These are phyloP conservation scores for Euwallacea fornicatus DNA, from an alignment of 1,140 invertebrate genomes.

Conservation along the genomic window DNA sequence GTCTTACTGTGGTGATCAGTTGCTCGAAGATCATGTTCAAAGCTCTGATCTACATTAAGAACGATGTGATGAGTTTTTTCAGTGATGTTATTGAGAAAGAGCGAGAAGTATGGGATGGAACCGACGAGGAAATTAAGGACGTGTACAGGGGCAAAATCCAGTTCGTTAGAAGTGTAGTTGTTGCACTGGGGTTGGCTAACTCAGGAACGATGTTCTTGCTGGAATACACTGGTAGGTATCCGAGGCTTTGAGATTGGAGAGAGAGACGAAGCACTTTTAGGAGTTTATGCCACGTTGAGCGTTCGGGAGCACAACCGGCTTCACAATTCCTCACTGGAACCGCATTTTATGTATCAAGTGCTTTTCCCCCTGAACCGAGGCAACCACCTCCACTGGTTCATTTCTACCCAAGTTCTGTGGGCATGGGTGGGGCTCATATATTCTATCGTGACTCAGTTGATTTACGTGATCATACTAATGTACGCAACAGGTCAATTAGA, in stretches of 20 bases:
- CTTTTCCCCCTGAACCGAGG: conserved; percentile 1
- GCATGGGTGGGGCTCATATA: not conserved
- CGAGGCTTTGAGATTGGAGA: not conserved
- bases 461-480: not conserved
- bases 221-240: conserved; percentile 1
- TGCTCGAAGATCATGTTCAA: not conserved
- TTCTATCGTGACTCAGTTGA: not conserved
- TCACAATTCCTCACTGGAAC: conserved; percentile 6
- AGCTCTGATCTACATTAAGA: conserved; percentile 8
- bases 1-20: conserved; percentile 18
- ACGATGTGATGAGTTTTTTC: conserved; percentile 7
- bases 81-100: conserved; percentile 11
- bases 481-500: conserved; percentile 3
- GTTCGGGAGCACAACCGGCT: not conserved
- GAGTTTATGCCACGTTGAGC: not conserved
- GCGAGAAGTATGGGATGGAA: conserved; percentile 4
- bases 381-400: not conserved
- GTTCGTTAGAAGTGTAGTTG: not conserved
- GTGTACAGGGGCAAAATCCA: conserved; percentile 2
- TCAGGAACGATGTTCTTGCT: not conserved
- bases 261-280: not conserved
- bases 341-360: conserved; percentile 13
- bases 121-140: conserved; percentile 10
- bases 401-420: conserved; percentile 6
- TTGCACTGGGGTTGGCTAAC: not conserved